A percentile compares a stretch with the other conserved stretches of the same genome.
phyloP scores from a whole-genome alignment of 2,797 vertebrate genomes.

The Tokudaia muenninki region DNA sequence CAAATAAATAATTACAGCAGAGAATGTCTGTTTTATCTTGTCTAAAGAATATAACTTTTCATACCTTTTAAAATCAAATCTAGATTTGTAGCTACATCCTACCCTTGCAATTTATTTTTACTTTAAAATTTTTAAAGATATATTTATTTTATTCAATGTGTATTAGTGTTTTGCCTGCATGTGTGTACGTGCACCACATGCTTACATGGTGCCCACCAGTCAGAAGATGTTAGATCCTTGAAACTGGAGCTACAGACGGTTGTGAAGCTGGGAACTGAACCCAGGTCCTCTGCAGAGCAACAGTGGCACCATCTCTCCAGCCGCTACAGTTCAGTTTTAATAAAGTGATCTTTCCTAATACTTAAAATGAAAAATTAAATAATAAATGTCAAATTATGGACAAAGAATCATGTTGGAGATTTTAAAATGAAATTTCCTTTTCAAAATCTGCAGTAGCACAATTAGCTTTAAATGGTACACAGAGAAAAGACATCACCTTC shows the following conservation, averaged over 20 bases:
- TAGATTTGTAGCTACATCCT: not conserved
- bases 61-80: constrained; percentile 43
- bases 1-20: constrained; percentile 25
- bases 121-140: constrained; percentile 9
- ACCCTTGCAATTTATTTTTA: constrained; percentile 20
- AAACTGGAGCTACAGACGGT: not conserved
- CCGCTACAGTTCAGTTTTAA: not conserved
- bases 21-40: constrained; percentile 63
- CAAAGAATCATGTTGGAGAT: not conserved
- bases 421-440: constrained; percentile 20
- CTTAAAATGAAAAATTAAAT: constrained; percentile 35
- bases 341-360: constrained; percentile 37
- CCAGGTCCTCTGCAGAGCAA: not conserved
- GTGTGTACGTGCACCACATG: not conserved
- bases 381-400: constrained; percentile 44
- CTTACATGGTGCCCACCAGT: not conserved
- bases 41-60: constrained; percentile 46
- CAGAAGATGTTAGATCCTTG: not conserved
- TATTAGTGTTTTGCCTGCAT: not conserved
- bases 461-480: not conserved
- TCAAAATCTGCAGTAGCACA: constrained; percentile 51
- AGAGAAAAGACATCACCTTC: constrained; percentile 14
- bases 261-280: not conserved
- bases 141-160: not conserved
- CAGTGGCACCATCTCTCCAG: not conserved